These are phyloP conservation scores for Leucophenga varia DNA, from an alignment of 1,140 invertebrate genomes.

Conservation along the genomic window DNA sequence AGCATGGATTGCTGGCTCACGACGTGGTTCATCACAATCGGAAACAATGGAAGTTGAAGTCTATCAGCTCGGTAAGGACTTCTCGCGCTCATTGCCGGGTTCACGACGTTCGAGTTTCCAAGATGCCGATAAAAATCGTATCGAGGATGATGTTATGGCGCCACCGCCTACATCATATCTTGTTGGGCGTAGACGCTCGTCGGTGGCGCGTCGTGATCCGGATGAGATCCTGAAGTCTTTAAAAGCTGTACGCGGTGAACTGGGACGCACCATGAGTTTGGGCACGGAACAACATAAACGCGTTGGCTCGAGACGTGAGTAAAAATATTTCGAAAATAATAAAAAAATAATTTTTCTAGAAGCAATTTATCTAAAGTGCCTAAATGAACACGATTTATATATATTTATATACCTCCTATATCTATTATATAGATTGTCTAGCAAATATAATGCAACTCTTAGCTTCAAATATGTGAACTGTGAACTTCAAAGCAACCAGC, in stretches of 20 bases:
- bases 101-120: conserved; percentile 82
- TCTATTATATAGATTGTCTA: no score
- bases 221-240: conserved; percentile 78
- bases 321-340: no score
- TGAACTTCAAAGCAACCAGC: no score
- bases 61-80: conserved; percentile 81
- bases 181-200: conserved; percentile 73
- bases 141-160: conserved; percentile 58
- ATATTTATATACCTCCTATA: no score
- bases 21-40: conserved; percentile 80
- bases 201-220: conserved; percentile 75
- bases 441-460: no score
- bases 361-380: no score
- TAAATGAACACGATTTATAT: no score
- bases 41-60: conserved; percentile 82
- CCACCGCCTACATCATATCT: conserved; percentile 63
- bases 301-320: conserved; percentile 67
- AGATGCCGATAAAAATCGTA: conserved; percentile 60
- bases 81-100: conserved; percentile 79
- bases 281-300: conserved; percentile 61
- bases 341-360: no score
- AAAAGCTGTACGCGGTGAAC: conserved; percentile 76
- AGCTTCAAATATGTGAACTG: no score
- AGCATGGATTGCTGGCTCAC: conserved; percentile 72
- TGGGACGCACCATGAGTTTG: conserved; percentile 76